Evolutionary conservation across 2,888 invertebrate species (phyloP).

Genomic region (Xylota sylvarum): DNA sequence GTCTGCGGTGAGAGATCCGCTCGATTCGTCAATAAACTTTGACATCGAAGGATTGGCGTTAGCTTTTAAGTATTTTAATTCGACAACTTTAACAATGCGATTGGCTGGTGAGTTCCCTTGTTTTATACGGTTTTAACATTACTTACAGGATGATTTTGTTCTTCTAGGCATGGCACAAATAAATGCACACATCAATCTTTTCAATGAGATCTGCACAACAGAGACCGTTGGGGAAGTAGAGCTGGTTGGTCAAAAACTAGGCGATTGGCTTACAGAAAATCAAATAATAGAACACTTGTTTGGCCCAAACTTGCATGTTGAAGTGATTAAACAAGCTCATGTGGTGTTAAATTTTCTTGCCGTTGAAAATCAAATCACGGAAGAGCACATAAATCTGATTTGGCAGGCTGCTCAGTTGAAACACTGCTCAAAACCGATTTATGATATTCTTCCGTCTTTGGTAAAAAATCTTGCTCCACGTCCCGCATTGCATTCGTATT

Average conservation of each 20-base stretch:
- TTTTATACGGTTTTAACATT: neutral
- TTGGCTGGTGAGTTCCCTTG: constrained; percentile 88
- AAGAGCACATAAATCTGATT: constrained; percentile 95
- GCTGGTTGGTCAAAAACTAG: constrained; percentile 92
- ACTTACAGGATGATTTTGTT: neutral
- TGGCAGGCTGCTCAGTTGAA: constrained; percentile 98
- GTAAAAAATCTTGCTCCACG: constrained; percentile 95
- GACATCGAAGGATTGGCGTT: constrained; percentile 95
- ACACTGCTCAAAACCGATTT: constrained; percentile 97
- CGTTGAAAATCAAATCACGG: constrained; percentile 95
- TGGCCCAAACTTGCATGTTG: constrained; percentile 98
- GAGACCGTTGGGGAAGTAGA: constrained; percentile 95
- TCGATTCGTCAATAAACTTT: constrained; percentile 94
- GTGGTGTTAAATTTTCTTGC: constrained; percentile 96
- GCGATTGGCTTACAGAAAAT: constrained; percentile 94
- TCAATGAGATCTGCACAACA: constrained; percentile 95
- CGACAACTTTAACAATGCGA: constrained; percentile 96
- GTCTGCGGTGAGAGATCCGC: constrained; percentile 96
- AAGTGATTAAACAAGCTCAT: constrained; percentile 97
- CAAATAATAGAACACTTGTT: constrained; percentile 97
- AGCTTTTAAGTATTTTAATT: constrained; percentile 98
- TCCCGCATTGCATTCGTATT: constrained; percentile 95
- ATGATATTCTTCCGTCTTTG: constrained; percentile 94
- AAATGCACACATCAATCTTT: constrained; percentile 95
- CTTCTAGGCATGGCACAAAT: constrained; percentile 91